These are phyloP conservation scores for Nicator chloris DNA, from an alignment of 2,113 vertebrate species.

Conservation along the genomic window DNA sequence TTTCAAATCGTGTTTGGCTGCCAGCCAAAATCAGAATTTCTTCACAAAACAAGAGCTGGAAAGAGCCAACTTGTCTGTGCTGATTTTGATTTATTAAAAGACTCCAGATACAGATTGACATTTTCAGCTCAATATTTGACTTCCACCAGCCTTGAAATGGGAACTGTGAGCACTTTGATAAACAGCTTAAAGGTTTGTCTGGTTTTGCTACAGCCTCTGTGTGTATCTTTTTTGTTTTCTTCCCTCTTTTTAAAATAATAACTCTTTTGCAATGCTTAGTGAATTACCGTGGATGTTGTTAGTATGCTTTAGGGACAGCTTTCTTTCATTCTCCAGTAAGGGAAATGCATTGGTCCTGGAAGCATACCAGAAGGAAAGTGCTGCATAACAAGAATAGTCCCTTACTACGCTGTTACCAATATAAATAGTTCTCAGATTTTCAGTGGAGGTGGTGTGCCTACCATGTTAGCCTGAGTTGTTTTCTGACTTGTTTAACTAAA, in stretches of 20 bases:
- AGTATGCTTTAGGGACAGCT: conserved; percentile 34
- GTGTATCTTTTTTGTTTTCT: not conserved
- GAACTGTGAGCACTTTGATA: conserved; percentile 20
- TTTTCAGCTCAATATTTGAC: conserved; percentile 65
- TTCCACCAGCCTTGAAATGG: conserved; percentile 39
- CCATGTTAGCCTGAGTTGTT: conserved; percentile 23
- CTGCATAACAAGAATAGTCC: conserved; percentile 32
- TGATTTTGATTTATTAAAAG: conserved; percentile 43
- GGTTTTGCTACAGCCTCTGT: not conserved
- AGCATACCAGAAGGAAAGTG: conserved; percentile 23
- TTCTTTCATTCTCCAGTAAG: not conserved
- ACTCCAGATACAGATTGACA: conserved; percentile 22
- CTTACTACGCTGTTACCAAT: conserved; percentile 30
- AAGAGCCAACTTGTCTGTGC: conserved; percentile 48
- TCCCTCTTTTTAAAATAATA: not conserved
- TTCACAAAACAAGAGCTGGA: conserved; percentile 55
- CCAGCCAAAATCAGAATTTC: conserved; percentile 59
- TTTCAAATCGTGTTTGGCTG: conserved; percentile 50
- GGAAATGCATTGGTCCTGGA: conserved; percentile 10
- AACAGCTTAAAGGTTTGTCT: conserved; percentile 35
- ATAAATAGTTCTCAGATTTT: conserved; percentile 38
- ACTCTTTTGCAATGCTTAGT: not conserved
- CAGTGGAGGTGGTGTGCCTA: conserved; percentile 29
- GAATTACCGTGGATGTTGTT: not conserved
- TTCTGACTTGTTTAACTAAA: conserved; percentile 1